Conservation (phyloP, 2,888 invertebrate species). For the Mesochorus sp. region DNA sequence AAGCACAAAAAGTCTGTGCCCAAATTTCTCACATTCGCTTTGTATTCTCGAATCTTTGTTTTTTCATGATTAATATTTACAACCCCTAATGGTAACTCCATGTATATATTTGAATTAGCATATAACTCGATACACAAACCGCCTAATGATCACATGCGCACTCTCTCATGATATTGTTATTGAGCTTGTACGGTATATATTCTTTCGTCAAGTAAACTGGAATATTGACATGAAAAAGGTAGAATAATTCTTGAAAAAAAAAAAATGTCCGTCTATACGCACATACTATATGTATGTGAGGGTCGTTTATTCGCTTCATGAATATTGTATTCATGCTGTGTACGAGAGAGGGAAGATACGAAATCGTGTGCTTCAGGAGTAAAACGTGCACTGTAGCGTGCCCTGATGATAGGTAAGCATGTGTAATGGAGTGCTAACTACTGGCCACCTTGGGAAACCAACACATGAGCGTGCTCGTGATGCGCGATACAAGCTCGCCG, state of each 20-base stretch:
- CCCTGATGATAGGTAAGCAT: constrained; percentile 80
- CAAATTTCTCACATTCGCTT: no score
- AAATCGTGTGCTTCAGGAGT: constrained; percentile 61
- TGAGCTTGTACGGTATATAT: not conserved
- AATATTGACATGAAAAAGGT: constrained; percentile 22
- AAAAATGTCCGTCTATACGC: not conserved
- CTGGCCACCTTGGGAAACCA: constrained; percentile 75
- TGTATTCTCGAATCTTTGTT: no score
- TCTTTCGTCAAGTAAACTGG: constrained; percentile 5
- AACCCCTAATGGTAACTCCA: no score
- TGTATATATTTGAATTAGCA: no score
- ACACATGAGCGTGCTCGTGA: constrained; percentile 9
- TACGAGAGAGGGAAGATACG: constrained; percentile 6
- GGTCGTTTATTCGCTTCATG: constrained; percentile 31
- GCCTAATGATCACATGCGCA: not conserved
- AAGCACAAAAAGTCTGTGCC: no score
- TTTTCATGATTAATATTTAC: no score
- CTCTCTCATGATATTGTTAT: constrained; percentile 25
- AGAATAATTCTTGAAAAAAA: not conserved
- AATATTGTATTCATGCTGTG: constrained; percentile 49
- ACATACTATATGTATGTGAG: not conserved
- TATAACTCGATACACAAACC: no score
- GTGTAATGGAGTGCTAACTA: constrained; percentile 81
- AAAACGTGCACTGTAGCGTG: constrained; percentile 73
- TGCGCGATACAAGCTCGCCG: constrained; percentile 19